Conservation (phyloP, 2,888 invertebrate genomes). For the Myathropa florea region DNA sequence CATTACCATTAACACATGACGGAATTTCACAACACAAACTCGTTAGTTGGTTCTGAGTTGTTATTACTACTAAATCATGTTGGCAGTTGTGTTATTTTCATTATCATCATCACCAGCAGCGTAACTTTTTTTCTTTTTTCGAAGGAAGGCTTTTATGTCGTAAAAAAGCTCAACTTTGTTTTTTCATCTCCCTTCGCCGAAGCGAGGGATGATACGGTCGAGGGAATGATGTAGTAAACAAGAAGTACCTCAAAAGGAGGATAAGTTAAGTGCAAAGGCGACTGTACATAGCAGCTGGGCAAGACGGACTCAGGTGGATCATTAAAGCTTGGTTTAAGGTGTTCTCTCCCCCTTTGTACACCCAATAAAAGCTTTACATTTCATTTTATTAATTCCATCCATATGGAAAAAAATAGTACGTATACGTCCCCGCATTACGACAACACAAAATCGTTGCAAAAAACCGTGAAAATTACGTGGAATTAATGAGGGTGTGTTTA, state of each 20-base stretch:
- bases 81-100: conserved; percentile 13
- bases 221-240: background rate
- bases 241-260: background rate
- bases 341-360: background rate
- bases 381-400: conserved; percentile 22
- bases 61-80: conserved; percentile 27
- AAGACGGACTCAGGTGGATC: no score
- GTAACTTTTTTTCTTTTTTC: conserved; percentile 18
- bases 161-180: conserved; percentile 12
- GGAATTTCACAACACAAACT: conserved; percentile 5
- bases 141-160: background rate
- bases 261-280: background rate
- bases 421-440: conserved; percentile 49
- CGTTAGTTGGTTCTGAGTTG: conserved; percentile 2
- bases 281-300: background rate
- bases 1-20: conserved; percentile 11
- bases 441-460: conserved; percentile 23
- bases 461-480: background rate
- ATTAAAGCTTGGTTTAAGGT: background rate
- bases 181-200: background rate
- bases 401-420: conserved; percentile 48
- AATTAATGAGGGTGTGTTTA: conserved; percentile 4
- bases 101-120: background rate
- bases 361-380: background rate
- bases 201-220: background rate